phyloP scores from a whole-genome alignment of 2,113 vertebrate genomes.

The Nanorana parkeri region DNA sequence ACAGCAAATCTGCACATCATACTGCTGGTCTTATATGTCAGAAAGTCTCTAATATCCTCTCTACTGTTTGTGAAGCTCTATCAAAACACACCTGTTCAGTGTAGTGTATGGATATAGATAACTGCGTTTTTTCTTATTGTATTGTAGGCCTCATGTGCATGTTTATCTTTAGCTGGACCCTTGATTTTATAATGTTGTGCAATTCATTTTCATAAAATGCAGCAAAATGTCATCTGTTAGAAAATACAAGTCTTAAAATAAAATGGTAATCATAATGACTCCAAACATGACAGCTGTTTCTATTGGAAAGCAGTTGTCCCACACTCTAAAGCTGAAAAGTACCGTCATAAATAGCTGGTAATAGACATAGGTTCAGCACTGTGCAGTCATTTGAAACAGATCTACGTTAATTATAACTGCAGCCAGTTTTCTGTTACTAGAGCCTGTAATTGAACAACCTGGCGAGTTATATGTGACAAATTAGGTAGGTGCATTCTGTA shows the following conservation, averaged over 20 bases:
- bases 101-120: background rate
- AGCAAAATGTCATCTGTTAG: background rate
- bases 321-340: slow-evolving; percentile 7
- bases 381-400: slow-evolving; percentile 11
- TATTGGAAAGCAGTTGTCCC: background rate
- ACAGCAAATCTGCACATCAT: too few relatives aligned
- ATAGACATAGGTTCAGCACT: slow-evolving; percentile 17
- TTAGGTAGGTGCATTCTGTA: slow-evolving; percentile 17
- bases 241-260: background rate
- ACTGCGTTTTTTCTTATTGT: background rate
- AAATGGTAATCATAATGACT: background rate
- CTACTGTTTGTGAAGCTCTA: too few relatives aligned
- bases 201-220: background rate
- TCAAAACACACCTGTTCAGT: background rate
- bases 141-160: too few relatives aligned
- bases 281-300: background rate
- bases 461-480: slow-evolving; percentile 40
- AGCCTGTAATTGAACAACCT: slow-evolving; percentile 22
- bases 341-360: slow-evolving; percentile 23
- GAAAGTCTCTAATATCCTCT: too few relatives aligned
- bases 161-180: too few relatives aligned
- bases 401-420: slow-evolving; percentile 44
- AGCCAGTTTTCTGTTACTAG: slow-evolving; percentile 23
- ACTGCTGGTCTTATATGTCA: too few relatives aligned
- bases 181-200: too few relatives aligned